These are phyloP conservation scores for Oikopleura dioica DNA, from an alignment of 23 tunicate species.

Conservation along the genomic window DNA sequence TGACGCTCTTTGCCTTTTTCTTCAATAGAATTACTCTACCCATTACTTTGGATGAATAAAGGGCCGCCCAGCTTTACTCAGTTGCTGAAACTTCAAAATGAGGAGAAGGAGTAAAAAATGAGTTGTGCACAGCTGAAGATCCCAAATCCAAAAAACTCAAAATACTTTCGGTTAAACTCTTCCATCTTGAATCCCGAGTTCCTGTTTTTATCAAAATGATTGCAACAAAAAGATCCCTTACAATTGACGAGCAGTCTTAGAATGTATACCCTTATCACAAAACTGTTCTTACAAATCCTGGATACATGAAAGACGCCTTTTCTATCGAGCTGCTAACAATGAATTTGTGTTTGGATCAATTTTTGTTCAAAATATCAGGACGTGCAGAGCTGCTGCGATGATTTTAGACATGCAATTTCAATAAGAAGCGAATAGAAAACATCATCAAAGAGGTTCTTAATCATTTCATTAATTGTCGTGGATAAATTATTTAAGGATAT, in stretches of 20 bases:
- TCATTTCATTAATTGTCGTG: too few relatives aligned
- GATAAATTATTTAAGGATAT: too few relatives aligned
- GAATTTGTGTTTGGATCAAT: constrained; percentile 91
- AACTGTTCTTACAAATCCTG: constrained; percentile 52
- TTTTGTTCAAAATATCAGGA: constrained; percentile 82
- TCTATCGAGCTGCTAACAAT: constrained; percentile 26
- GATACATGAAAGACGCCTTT: constrained; percentile 40
- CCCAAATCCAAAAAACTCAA: constrained; percentile 7
- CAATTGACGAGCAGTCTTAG: constrained; percentile 49
- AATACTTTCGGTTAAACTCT: constrained; percentile 23
- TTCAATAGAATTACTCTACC: constrained; percentile 58
- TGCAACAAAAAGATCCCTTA: constrained; percentile 40
- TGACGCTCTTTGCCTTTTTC: too few relatives aligned
- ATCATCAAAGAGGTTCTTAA: background rate
- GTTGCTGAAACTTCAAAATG: constrained; percentile 65
- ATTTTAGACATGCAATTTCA: background rate
- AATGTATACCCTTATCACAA: constrained; percentile 71
- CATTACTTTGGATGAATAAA: constrained; percentile 81
- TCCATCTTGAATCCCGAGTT: constrained; percentile 52
- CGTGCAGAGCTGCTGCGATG: constrained; percentile 18
- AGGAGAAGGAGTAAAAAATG: constrained; percentile 41
- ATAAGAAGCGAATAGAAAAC: background rate
- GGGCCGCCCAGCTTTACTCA: constrained; percentile 66
- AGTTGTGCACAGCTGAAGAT: constrained; percentile 27
- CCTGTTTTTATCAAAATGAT: constrained; percentile 28